phyloP scores from a whole-genome alignment of 2,888 invertebrate species.

The Cryptus armator region DNA sequence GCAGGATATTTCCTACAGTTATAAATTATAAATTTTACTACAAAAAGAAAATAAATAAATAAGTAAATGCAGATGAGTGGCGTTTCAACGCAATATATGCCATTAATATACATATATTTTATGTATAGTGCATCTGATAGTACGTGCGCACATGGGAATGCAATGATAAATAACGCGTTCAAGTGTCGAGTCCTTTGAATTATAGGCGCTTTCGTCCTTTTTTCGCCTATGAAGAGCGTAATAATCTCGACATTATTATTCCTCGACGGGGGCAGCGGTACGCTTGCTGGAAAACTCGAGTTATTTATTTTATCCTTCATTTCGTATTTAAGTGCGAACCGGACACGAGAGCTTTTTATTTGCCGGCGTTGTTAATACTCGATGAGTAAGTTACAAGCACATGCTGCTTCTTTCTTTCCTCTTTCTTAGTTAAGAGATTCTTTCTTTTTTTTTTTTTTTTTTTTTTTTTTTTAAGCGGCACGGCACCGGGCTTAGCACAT shows the following conservation, averaged over 20 bases:
- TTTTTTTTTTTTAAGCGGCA: constrained; percentile 49
- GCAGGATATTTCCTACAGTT: constrained; percentile 58
- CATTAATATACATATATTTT: constrained; percentile 65
- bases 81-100: constrained; percentile 73
- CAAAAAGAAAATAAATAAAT: constrained; percentile 50
- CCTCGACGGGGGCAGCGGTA: constrained; percentile 25
- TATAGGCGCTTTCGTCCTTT: constrained; percentile 44
- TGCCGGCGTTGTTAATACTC: not conserved
- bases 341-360: constrained; percentile 11
- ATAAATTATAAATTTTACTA: constrained; percentile 61
- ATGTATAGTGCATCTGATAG: constrained; percentile 54
- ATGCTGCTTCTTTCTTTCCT: constrained; percentile 11
- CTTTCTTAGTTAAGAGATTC: constrained; percentile 8
- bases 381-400: constrained; percentile 30
- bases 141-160: constrained; percentile 49
- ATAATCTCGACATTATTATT: constrained; percentile 42
- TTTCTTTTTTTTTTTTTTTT: constrained; percentile 21
- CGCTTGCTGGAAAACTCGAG: constrained; percentile 18
- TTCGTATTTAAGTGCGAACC: constrained; percentile 19
- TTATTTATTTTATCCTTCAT: not conserved
- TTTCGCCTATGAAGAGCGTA: constrained; percentile 28
- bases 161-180: constrained; percentile 57
- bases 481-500: constrained; percentile 61
- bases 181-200: constrained; percentile 55
- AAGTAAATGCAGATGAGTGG: constrained; percentile 74